phyloP scores from a whole-genome alignment of 2,888 invertebrate genomes.

The Ennomos fuscantarius region DNA sequence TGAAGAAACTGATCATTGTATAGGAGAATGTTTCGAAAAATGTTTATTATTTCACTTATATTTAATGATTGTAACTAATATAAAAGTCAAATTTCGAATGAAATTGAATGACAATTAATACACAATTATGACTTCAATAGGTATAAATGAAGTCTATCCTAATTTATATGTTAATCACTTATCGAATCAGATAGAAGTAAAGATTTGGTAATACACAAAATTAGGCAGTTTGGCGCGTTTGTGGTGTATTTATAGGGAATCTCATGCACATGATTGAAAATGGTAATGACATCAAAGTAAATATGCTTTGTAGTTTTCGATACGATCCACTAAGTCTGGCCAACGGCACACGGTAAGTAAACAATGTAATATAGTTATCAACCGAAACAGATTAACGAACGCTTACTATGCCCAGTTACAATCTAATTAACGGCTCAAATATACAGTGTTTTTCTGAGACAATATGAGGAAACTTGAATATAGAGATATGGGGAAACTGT shows the following conservation, averaged over 20 bases:
- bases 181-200: neutral
- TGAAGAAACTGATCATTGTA: slow-evolving; percentile 10
- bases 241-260: slow-evolving; percentile 32
- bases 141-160: neutral
- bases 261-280: slow-evolving; percentile 29
- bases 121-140: too few relatives aligned
- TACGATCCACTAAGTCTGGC: neutral
- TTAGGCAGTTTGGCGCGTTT: slow-evolving; percentile 9
- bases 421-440: slow-evolving; percentile 24
- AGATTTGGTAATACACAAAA: slow-evolving; percentile 2
- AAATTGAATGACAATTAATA: neutral
- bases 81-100: slow-evolving; percentile 2
- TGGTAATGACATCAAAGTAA: slow-evolving; percentile 5
- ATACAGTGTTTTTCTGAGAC: neutral
- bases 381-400: slow-evolving; percentile 11
- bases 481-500: neutral
- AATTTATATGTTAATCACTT: neutral
- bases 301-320: slow-evolving; percentile 1
- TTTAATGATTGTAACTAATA: slow-evolving; percentile 20
- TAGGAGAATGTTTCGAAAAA: slow-evolving; percentile 23
- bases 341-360: slow-evolving; percentile 4
- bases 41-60: slow-evolving; percentile 31
- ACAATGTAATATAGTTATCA: slow-evolving; percentile 24
- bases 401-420: slow-evolving; percentile 5
- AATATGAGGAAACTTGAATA: neutral